phyloP scores from a whole-genome alignment of 2,113 vertebrate genomes.

The Corydoras sp. region DNA sequence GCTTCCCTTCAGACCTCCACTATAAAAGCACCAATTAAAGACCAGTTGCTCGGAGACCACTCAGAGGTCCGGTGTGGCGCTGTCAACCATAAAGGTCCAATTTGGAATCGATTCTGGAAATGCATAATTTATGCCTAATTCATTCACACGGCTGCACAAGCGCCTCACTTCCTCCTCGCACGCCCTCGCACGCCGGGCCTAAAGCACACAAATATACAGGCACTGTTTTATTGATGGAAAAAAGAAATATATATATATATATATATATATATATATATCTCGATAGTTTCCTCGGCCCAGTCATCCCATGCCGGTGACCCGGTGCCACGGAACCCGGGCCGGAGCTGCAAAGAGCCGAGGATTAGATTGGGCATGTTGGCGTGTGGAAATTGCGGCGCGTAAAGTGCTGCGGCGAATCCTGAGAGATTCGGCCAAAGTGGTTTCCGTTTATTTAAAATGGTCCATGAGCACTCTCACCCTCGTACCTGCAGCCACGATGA shows the following conservation, averaged over 20 bases:
- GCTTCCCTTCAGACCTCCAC: constrained; percentile 34
- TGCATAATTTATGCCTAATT: constrained; percentile 42
- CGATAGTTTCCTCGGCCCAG: constrained; percentile 36
- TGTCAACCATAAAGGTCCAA: constrained; percentile 41
- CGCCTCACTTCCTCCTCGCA: neutral
- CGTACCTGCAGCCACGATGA: neutral
- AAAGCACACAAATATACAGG: constrained; percentile 24
- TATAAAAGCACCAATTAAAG: constrained; percentile 39
- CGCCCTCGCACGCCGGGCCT: constrained; percentile 12
- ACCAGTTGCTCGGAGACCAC: constrained; percentile 44
- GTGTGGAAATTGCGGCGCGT: constrained; percentile 14
- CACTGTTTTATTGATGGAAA: constrained; percentile 30
- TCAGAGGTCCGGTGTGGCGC: constrained; percentile 34
- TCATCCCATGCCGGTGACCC: constrained; percentile 24
- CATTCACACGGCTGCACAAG: constrained; percentile 2
- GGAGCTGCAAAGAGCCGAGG: neutral
- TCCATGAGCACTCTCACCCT: constrained; percentile 1
- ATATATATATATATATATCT: neutral
- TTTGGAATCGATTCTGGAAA: constrained; percentile 35
- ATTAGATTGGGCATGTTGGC: constrained; percentile 33
- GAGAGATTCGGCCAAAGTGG: constrained; percentile 32
- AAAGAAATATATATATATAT: no score
- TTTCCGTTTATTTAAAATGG: constrained; percentile 36
- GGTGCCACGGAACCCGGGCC: constrained; percentile 19
- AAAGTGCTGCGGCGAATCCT: constrained; percentile 37